Evolutionary conservation across 2,888 invertebrate genomes (phyloP).

Genomic region (Folsomia manolachei): DNA sequence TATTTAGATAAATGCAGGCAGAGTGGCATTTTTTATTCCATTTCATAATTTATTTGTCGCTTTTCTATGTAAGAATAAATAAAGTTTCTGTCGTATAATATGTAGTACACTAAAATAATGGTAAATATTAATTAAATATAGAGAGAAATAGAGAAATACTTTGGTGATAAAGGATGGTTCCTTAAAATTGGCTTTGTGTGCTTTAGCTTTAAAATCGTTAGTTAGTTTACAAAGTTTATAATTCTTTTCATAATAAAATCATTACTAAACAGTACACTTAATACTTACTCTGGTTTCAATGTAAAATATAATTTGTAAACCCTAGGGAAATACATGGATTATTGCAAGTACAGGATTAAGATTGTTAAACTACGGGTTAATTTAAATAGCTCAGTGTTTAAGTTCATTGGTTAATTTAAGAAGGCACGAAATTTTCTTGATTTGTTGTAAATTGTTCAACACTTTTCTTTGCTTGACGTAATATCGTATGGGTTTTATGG

Average conservation of each 20-base stretch:
- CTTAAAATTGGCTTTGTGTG: too few species aligned
- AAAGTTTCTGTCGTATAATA: not conserved
- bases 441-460: constrained; percentile 54
- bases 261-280: too few species aligned
- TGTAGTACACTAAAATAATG: not conserved
- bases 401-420: not conserved
- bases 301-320: too few species aligned
- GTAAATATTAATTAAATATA: not conserved
- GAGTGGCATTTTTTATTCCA: not conserved
- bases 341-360: too few species aligned
- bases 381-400: not conserved
- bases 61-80: not conserved
- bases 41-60: not conserved
- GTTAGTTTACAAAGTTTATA: too few species aligned
- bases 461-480: constrained; percentile 71
- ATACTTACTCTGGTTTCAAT: too few species aligned
- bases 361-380: too few species aligned
- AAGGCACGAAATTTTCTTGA: constrained; percentile 39
- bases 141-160: not conserved
- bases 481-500: constrained; percentile 72
- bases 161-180: too few species aligned
- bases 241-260: too few species aligned
- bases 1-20: not conserved
- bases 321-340: too few species aligned
- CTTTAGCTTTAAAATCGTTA: not conserved